Evolutionary conservation across 1,140 invertebrate genomes (phyloP), one percentile per base, ranked within the genome.

Genomic region (Heliconius congener): DNA sequence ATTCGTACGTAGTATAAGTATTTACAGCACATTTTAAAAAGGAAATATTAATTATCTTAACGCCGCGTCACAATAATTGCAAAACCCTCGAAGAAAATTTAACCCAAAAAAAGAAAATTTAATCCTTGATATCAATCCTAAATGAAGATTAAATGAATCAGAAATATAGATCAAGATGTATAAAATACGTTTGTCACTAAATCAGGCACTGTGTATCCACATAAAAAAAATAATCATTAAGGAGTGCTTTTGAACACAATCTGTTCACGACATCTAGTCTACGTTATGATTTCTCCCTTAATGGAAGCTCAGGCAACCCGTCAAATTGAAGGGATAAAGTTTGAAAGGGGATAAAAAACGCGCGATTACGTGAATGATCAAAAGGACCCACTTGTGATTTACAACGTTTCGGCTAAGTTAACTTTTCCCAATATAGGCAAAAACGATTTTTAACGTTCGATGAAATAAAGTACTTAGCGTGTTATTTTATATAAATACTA

Each of bases 281-380:
- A 23, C 23, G 60, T 66, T 66, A 66, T 30, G 60, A 66, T 30
- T 66, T 66, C 5, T 27, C 60, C 60, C 23, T 66, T 66, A 30
- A 66, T 66, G 23, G 60, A 66, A 66, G 60, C 23, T 30, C 23
- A 66, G 60, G 60, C 60, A 66, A 66, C 60, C 60, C 60, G 60
- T 66, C 27, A 27, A 66, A 66, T 66, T 27, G 23, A 27, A 66
- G 60, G 60, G 60, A 66, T 66, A 23, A 66, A 66, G 60, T 66
- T 66, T 66, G 60, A 66, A 66, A 66, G 60, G 60, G 60, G 60
- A 66, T 66, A 66, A 66, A 66, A 66, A 66, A 66, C 60, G 60
- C 60, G 60, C 60, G 60, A 66, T 66, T 66, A 66, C 60, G 60
- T 66, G 9, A 66, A 66, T 66, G 60, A 66, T 66, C 60, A 66